Conservation (phyloP, 1,140 invertebrate species). For the Diachasmimorpha longicaudata region DNA sequence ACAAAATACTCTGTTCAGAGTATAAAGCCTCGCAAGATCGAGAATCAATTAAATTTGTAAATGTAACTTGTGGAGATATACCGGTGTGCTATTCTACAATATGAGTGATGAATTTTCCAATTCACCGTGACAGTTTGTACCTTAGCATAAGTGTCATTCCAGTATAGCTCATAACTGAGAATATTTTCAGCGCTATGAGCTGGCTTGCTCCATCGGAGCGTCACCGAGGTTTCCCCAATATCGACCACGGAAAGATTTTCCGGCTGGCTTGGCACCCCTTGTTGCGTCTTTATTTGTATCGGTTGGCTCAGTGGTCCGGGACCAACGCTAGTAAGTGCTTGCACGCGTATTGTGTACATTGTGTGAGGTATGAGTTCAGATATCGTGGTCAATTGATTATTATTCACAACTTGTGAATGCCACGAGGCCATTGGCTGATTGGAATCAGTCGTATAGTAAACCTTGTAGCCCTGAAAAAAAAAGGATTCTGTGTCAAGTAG, state of each 20-base stretch:
- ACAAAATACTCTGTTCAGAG: too few relatives aligned
- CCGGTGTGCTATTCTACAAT: neutral
- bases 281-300: constrained; percentile 95
- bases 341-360: constrained; percentile 91
- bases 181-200: constrained; percentile 90
- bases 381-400: constrained; percentile 92
- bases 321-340: constrained; percentile 89
- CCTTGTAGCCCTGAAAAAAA: constrained; percentile 87
- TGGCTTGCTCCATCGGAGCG: constrained; percentile 88
- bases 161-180: constrained; percentile 94
- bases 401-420: constrained; percentile 92
- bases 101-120: neutral
- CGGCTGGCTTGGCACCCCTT: constrained; percentile 95
- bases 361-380: constrained; percentile 85
- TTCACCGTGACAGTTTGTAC: constrained; percentile 57
- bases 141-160: constrained; percentile 95
- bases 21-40: neutral
- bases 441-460: constrained; percentile 93
- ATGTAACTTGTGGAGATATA: neutral
- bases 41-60: constrained; percentile 3
- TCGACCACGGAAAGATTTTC: constrained; percentile 84
- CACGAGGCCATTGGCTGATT: constrained; percentile 86
- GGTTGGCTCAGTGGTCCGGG: constrained; percentile 89
- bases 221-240: constrained; percentile 82
- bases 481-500: neutral